phyloP scores from a whole-genome alignment of 2,797 vertebrate genomes.

The Neopelma chrysocephalum region DNA sequence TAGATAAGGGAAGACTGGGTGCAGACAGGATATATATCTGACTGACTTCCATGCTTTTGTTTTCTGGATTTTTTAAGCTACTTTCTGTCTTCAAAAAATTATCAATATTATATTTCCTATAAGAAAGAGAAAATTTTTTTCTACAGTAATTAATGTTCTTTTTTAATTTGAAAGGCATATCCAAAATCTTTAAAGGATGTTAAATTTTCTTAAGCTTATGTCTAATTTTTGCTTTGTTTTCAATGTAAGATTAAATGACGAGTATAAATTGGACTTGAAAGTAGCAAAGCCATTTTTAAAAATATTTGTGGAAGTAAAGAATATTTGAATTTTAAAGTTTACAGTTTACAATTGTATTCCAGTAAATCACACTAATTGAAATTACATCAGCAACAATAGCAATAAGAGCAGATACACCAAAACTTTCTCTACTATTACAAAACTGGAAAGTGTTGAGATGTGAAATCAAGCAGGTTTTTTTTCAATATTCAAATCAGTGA shows the following conservation, averaged over 20 bases:
- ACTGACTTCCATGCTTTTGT: not conserved
- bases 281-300: fast-evolving
- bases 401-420: not conserved
- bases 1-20: not conserved
- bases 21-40: not conserved
- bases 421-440: not conserved
- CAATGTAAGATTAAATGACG: not conserved
- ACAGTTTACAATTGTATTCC: not conserved
- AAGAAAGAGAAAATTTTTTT: not conserved
- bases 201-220: not conserved
- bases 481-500: not conserved
- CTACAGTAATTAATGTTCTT: not conserved
- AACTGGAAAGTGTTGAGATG: not conserved
- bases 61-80: not conserved
- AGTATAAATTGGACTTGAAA: not conserved
- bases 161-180: not conserved
- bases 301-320: not conserved
- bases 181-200: not conserved
- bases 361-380: not conserved
- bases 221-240: not conserved
- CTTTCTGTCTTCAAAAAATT: not conserved
- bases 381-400: not conserved
- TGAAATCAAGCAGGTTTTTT: not conserved
- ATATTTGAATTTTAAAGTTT: not conserved
- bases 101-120: not conserved